Conservation (phyloP, 2,888 invertebrate genomes). For the Fissipunctia ypsillon region DNA sequence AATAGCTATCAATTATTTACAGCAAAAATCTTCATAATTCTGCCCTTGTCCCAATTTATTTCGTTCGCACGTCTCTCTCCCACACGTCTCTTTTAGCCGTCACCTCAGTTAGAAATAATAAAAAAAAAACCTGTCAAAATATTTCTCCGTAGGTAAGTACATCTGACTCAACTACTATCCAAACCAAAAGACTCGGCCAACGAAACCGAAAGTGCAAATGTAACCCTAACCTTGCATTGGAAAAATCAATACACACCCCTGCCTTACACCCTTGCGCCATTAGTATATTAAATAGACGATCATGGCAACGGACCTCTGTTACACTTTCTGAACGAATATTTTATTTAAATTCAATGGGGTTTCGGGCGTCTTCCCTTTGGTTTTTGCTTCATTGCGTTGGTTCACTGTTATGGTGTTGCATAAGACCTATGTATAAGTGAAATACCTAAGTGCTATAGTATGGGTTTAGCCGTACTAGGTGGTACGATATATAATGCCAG, state of each 20-base stretch:
- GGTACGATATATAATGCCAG: neutral
- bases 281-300: constrained; percentile 66
- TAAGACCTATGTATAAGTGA: neutral
- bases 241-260: constrained; percentile 74
- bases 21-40: neutral
- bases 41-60: neutral
- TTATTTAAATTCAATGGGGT: constrained; percentile 42
- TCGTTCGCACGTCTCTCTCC: no score
- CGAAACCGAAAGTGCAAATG: constrained; percentile 52
- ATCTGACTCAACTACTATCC: constrained; percentile 3
- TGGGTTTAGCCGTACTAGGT: neutral
- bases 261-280: constrained; percentile 66
- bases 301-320: constrained; percentile 55
- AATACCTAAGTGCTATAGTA: no score
- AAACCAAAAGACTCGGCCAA: constrained; percentile 21
- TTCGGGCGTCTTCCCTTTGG: constrained; percentile 17
- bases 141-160: neutral
- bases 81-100: neutral
- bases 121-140: neutral
- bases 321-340: constrained; percentile 50
- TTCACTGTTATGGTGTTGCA: neutral
- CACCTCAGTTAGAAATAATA: no score
- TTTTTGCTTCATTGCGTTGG: constrained; percentile 3
- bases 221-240: constrained; percentile 75
- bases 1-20: no score